Base-by-base conservation (phyloP, 2,888 invertebrate genomes). In the Mimachlamys varia region DNA sequence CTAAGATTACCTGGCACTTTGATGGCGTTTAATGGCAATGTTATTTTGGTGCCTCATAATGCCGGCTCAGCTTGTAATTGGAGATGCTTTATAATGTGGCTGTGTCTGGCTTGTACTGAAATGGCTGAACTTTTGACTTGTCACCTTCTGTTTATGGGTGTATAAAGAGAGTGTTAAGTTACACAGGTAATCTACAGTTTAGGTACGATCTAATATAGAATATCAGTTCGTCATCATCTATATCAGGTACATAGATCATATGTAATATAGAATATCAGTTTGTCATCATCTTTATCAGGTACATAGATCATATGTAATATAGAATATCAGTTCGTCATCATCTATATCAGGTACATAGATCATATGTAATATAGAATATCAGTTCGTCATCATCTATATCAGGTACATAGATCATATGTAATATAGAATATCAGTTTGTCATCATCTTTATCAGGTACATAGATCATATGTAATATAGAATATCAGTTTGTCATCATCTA, bases 81-180 rank as follows among this genome's bases (percentile, higher is more conserved):
- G 76, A 76, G 76, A 76, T 27, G 27, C 4, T 15, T 76, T 10
- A 76, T 76, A 33, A 76, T 76, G 33, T 76, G 76, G 33, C 76
- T 22, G 58, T 58, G 58, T 15, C 53, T 44, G 3, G 44, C 44
- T 44, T 44, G 44, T 44, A 44, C 53, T 17, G 19, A 53, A 17
- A n/a, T 58, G 58, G 7, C 22, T 76, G 76, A 76, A 76, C 76
- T 76, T 76, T 76, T 76, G 76, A 76, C 76, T 76, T 76, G 33
- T 33, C 76, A 76, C 76, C 76, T 76, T 76, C 76, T 13, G 27
- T 27, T 27, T 76, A 12, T 76, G 33, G 76, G 33, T 76, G 27
- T 76, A 33, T 76, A 76, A 33, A 76, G 33, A 27, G 76, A n/a
- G 33, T 12, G 33, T 76, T 62, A n/a, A 33, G 33, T 76, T 76